Base-by-base conservation (phyloP, 2,888 invertebrate species). In the Hypsopygia costalis region DNA sequence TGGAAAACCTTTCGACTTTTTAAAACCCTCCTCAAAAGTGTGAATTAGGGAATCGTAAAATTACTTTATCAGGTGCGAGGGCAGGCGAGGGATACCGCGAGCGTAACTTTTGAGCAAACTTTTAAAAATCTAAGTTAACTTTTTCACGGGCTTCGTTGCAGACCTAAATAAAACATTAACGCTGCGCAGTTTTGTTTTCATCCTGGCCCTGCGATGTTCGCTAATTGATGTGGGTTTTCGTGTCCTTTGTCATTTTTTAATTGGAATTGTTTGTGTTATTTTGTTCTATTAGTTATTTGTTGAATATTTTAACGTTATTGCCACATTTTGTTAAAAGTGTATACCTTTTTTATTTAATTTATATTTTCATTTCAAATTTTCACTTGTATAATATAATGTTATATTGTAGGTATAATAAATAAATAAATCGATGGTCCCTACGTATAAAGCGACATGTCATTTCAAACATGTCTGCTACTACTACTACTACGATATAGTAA, bases 91-190 rank as follows among this genome's bases (percentile, higher is more conserved):
- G 69, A 66, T 64, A 69, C 73, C 69, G 71, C 69, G 62, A 58
- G 53, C 58, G 66, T 66, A 83, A 83, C 77, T 81, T 85, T 68
- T 51, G 47, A 59, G 58, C 67, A 72, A 87, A 87, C 81, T 87
- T 88, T 85, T 86, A 83, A 87, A 87, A 87, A 86, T 78, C 81
- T 62, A 85, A 85, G 86, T 82, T 79, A 79, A 86, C 83, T 85
- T 81, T 66, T 56, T 54, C 55, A 52, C 64, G 63, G 69, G 56
- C 59, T 61, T 57, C 62, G 59, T 54, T 54, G 22, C 41, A 40
- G 49, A 48, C 53, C 71, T 72, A 76, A 79, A 85, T 85, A 81
- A 85, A 85, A 82, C 79, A 85, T 85, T 78, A 71, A 71, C 58
- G 58, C 54, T 58, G 62, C 61, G 59, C 53, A 63, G 68, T 73